Conservation (phyloP, 2,113 vertebrate genomes). For the Tachysurus fulvidraco region DNA sequence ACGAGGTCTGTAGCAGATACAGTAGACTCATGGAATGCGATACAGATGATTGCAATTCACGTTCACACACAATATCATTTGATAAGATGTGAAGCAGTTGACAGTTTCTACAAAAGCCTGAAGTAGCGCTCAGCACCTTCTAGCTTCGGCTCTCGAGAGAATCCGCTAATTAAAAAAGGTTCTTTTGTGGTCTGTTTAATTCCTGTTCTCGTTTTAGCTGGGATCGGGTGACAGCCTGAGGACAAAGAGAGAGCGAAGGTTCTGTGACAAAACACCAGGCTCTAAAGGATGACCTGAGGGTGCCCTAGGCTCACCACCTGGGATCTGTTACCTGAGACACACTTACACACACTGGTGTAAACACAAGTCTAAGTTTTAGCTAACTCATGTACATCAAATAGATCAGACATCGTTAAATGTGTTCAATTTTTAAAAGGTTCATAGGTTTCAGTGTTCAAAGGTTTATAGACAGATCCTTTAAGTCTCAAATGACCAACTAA, state of each 20-base stretch:
- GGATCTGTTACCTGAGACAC: conserved; percentile 63
- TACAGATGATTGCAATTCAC: conserved; percentile 27
- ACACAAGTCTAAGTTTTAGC: conserved; percentile 15
- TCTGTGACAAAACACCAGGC: conserved; percentile 45
- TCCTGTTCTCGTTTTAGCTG: conserved; percentile 54
- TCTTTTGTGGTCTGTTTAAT: conserved; percentile 60
- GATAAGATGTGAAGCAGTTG: conserved; percentile 41
- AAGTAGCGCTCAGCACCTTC: conserved; percentile 48
- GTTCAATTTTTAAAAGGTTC: no score
- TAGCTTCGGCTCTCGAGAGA: conserved; percentile 57
- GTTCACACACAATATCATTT: conserved; percentile 36
- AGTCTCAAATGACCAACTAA: no score
- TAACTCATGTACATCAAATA: neutral
- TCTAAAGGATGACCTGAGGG: conserved; percentile 62
- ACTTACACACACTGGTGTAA: conserved; percentile 20
- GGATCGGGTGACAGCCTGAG: conserved; percentile 67
- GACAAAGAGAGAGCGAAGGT: conserved; percentile 51
- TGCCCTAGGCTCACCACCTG: conserved; percentile 71
- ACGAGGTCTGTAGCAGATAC: conserved; percentile 1
- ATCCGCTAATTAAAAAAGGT: conserved; percentile 72
- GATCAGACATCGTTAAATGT: neutral
- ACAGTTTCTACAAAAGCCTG: conserved; percentile 36
- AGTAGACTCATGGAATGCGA: conserved; percentile 22
- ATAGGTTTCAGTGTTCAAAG: no score
- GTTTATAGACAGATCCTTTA: no score